A percentile compares a stretch with the other conserved stretches of the same genome.
These are phyloP conservation scores for Rhagologus leucostigma DNA, from an alignment of 2,113 vertebrate species.

Conservation along the genomic window DNA sequence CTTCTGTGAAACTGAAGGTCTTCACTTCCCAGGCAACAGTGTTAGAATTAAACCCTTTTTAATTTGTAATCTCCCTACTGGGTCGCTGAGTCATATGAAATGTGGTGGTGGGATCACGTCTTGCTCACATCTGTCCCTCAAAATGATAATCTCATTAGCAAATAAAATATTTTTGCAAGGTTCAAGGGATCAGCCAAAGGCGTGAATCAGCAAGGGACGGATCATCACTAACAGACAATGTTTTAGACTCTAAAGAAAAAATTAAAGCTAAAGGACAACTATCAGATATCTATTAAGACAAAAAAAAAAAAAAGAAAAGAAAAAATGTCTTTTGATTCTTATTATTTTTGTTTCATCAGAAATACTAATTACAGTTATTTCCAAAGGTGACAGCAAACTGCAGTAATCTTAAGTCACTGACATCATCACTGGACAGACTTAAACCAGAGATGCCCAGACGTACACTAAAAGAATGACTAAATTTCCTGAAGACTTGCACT, in stretches of 20 bases:
- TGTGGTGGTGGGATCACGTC: accelerated
- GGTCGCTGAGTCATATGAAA: neutral
- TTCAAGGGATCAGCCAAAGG: neutral
- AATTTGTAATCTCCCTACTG: neutral
- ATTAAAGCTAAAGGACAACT: neutral
- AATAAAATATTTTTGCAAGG: neutral
- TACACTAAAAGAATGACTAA: neutral
- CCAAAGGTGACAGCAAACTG: neutral
- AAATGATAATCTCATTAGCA: neutral
- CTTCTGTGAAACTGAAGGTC: neutral
- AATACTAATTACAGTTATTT: neutral
- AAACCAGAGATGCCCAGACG: neutral
- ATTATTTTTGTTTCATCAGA: neutral
- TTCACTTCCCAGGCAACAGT: neutral
- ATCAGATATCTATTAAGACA: neutral
- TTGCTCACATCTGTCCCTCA: neutral
- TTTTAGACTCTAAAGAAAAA: neutral
- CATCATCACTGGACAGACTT: neutral
- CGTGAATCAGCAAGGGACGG: neutral
- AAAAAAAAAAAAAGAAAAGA: neutral
- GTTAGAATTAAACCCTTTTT: neutral
- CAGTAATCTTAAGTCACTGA: neutral
- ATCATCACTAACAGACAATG: neutral
- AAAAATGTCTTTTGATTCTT: neutral
- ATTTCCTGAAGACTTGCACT: neutral